Percentiles rank a stretch among this genome's conserved stretches.
These are phyloP conservation scores for Phrynosoma platyrhinos DNA, from an alignment of 2,113 vertebrate species.

Conservation along the genomic window DNA sequence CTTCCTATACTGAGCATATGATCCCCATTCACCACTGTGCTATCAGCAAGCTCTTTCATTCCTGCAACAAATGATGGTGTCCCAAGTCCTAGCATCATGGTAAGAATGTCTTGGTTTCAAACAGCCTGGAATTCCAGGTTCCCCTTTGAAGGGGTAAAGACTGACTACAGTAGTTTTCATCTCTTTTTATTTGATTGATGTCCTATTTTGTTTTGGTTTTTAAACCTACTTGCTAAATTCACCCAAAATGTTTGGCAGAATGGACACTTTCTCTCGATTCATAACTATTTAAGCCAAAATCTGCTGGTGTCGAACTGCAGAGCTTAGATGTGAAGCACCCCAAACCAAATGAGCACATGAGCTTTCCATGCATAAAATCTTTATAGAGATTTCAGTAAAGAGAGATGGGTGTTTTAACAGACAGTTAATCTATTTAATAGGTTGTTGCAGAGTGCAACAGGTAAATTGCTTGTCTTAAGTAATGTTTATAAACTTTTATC, in stretches of 20 bases:
- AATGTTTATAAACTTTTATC: constrained; percentile 12
- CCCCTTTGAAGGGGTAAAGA: neutral
- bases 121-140: too few species aligned
- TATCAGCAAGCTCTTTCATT: too few species aligned
- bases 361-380: constrained; percentile 16
- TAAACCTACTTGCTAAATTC: neutral
- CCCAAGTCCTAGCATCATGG: too few species aligned
- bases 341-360: constrained; percentile 13
- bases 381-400: constrained; percentile 9
- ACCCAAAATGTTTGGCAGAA: neutral
- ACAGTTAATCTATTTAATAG: constrained; percentile 31
- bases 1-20: too few species aligned
- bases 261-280: neutral
- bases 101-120: too few species aligned
- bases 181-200: neutral
- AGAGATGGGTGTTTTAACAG: constrained; percentile 27
- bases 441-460: constrained; percentile 7
- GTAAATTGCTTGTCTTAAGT: constrained; percentile 23
- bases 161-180: neutral
- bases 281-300: neutral
- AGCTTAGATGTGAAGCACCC: neutral
- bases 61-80: too few species aligned
- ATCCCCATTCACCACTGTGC: too few species aligned
- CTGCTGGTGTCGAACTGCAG: neutral
- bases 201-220: neutral